Percentiles rank a stretch among this genome's conserved stretches.
Evolutionary conservation across 1,140 invertebrate genomes (phyloP).

Genomic region (Heterodera schachtii): DNA sequence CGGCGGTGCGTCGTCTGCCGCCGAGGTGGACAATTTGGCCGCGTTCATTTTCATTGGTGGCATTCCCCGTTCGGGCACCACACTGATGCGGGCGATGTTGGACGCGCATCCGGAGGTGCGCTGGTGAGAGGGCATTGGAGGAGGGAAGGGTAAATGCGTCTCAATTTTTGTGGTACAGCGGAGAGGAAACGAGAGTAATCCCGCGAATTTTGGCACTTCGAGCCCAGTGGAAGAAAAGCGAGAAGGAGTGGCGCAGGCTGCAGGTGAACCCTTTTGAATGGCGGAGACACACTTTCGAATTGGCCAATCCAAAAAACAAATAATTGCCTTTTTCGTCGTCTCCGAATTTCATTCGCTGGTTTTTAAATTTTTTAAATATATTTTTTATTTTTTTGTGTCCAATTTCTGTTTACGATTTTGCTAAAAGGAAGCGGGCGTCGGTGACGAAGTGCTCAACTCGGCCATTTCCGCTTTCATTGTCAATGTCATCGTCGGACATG

Average conservation of each 20-base stretch:
- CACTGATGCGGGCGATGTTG: slow-evolving; percentile 86
- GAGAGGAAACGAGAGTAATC: slow-evolving; percentile 82
- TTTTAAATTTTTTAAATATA: no score
- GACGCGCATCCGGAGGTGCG: slow-evolving; percentile 97
- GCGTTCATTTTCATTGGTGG: slow-evolving; percentile 46
- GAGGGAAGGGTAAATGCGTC: slow-evolving; percentile 9
- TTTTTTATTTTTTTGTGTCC: no score
- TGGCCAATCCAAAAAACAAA: background rate
- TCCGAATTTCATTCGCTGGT: no score
- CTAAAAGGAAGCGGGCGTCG: slow-evolving; percentile 87
- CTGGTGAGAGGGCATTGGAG: slow-evolving; percentile 71
- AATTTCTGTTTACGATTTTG: slow-evolving; percentile 42
- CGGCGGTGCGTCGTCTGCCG: no score
- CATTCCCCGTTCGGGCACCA: slow-evolving; percentile 51
- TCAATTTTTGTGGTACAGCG: slow-evolving; percentile 47
- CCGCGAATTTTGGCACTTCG: slow-evolving; percentile 88
- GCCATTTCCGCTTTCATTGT: slow-evolving; percentile 94
- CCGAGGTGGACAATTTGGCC: slow-evolving; percentile 1
- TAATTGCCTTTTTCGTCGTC: no score
- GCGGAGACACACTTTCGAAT: background rate
- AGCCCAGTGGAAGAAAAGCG: slow-evolving; percentile 87
- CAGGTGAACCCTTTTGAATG: slow-evolving; percentile 23
- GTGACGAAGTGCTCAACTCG: slow-evolving; percentile 84
- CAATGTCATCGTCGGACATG: slow-evolving; percentile 88
- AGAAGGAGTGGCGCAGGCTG: slow-evolving; percentile 76